Percentiles rank a stretch among this genome's conserved stretches.
These are phyloP conservation scores for Phasianus colchicus DNA, from an alignment of 2,113 vertebrate species.

Conservation along the genomic window DNA sequence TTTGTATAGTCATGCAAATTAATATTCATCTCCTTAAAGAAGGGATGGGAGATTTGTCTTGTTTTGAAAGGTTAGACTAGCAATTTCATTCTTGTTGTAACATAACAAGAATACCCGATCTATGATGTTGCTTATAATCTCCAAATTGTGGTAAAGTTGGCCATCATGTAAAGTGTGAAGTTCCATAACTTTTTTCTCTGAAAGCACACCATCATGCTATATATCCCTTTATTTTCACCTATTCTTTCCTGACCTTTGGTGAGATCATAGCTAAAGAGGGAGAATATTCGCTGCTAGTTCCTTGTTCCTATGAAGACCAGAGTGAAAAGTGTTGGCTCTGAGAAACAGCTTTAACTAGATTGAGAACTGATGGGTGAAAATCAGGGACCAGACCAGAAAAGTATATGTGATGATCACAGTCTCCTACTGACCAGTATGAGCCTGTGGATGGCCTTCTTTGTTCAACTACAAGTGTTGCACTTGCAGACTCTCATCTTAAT, in stretches of 20 bases:
- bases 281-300: background rate
- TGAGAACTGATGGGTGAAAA: no score
- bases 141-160: background rate
- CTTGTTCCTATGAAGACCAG: background rate
- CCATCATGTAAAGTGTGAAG: background rate
- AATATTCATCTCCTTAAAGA: slow-evolving; percentile 56
- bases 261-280: fast-evolving
- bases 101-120: no score
- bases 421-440: no score
- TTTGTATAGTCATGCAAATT: background rate
- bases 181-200: background rate
- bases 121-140: slow-evolving; percentile 6
- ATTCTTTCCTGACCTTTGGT: background rate
- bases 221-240: background rate
- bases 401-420: no score
- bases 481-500: no score
- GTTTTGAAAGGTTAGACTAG: slow-evolving; percentile 43
- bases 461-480: no score
- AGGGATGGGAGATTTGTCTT: slow-evolving; percentile 33
- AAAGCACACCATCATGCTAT: background rate
- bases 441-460: no score
- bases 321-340: no score
- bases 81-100: background rate
- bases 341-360: no score
- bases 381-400: no score